phyloP scores from a whole-genome alignment of 2,113 vertebrate genomes.

The Pelobates fuscus region DNA sequence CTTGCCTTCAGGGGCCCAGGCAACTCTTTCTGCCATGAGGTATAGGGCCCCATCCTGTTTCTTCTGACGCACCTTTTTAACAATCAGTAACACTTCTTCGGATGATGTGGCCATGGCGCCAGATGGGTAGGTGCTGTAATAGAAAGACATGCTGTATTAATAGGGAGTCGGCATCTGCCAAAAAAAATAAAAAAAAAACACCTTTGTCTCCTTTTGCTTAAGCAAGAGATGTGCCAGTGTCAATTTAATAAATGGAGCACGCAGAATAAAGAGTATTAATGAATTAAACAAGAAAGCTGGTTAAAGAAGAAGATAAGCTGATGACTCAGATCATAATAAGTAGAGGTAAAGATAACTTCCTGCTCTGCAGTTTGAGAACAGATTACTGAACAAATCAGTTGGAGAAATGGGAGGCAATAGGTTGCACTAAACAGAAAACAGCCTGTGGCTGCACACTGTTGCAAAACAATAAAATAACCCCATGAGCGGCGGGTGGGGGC shows the following conservation, averaged over 20 bases:
- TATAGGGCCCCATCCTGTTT: conserved; percentile 97
- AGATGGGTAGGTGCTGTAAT: conserved; percentile 46
- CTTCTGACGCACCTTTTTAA: conserved; percentile 95
- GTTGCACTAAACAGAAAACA: too few species aligned
- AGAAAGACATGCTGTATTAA: not conserved
- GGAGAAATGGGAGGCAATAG: too few species aligned
- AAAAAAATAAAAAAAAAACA: not conserved
- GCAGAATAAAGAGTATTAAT: too few species aligned
- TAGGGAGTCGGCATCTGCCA: not conserved
- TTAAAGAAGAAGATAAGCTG: not conserved
- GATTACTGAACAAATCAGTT: not conserved
- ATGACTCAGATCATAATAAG: conserved; percentile 14
- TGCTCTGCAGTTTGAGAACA: too few species aligned
- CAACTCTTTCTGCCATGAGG: conserved; percentile 95
- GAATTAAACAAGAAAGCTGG: not conserved
- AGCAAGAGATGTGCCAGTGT: too few species aligned
- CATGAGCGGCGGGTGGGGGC: too few species aligned
- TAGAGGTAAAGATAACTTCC: not conserved
- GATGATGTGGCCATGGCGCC: conserved; percentile 89
- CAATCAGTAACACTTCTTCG: conserved; percentile 93
- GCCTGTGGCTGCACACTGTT: too few species aligned
- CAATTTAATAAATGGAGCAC: too few species aligned
- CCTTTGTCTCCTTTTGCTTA: too few species aligned
- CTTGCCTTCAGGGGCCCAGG: conserved; percentile 96
- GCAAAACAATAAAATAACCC: too few species aligned